Evolutionary conservation across 2,888 invertebrate species (phyloP).

Genomic region (Nasonovia ribisnigri): DNA sequence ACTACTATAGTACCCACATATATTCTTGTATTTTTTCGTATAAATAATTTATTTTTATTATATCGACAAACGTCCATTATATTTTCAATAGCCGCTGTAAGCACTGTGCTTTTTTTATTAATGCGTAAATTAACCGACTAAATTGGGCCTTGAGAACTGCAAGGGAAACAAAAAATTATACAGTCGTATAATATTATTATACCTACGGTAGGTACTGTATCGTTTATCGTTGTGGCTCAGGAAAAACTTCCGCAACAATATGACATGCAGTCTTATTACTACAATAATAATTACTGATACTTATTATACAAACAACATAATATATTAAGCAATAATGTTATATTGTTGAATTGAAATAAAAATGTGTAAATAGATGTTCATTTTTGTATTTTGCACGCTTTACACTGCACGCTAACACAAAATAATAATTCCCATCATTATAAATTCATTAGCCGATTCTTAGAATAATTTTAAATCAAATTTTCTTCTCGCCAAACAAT

Average conservation of each 20-base stretch:
- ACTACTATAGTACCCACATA: not conserved
- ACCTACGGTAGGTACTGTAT: not conserved
- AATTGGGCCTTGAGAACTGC: not conserved
- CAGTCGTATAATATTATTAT: not conserved
- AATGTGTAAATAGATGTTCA: not conserved
- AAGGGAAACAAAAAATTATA: not conserved
- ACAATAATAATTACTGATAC: not conserved
- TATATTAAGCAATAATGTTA: not conserved
- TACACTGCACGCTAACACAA: not conserved
- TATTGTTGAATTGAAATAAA: not conserved
- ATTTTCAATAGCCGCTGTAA: not conserved
- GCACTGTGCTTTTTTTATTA: not conserved
- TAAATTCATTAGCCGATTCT: conserved; percentile 14
- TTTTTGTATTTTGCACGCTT: not conserved
- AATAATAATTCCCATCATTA: conserved; percentile 28
- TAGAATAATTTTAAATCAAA: not conserved
- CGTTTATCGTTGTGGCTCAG: not conserved
- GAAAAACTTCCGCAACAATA: not conserved
- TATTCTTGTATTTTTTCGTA: not conserved
- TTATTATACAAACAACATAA: not conserved
- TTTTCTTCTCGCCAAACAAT: not conserved
- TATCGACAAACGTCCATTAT: not conserved
- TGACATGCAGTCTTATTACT: conserved; percentile 7
- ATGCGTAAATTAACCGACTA: not conserved
- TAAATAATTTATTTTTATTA: not conserved